phyloP scores from a whole-genome alignment of 2,113 vertebrate genomes.

The Phylloscopus trochiloides region DNA sequence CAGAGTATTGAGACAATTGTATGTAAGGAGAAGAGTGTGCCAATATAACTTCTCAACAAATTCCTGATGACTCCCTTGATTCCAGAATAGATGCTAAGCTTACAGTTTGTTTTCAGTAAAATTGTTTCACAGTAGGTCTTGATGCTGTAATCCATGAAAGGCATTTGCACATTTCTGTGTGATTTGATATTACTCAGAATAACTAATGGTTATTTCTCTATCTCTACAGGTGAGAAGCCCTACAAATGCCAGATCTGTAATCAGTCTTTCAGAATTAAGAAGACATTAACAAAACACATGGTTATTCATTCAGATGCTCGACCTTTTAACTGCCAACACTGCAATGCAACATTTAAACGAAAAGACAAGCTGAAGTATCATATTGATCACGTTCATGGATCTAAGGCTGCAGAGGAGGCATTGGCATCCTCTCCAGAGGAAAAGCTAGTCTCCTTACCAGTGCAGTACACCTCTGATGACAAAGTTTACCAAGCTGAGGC shows the following conservation, averaged over 20 bases:
- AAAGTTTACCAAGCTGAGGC: conserved; percentile 73
- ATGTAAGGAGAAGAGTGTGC: neutral
- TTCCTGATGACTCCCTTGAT: neutral
- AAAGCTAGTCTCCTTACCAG: conserved; percentile 73
- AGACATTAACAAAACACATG: conserved; percentile 97
- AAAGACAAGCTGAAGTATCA: conserved; percentile 98
- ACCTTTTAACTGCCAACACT: conserved; percentile 94
- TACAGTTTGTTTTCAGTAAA: neutral
- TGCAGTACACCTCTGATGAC: conserved; percentile 70
- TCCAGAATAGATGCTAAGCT: neutral
- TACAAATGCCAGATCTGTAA: conserved; percentile 94
- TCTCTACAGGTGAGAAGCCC: conserved; percentile 90
- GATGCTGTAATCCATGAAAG: neutral
- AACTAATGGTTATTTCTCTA: neutral
- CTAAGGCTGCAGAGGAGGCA: conserved; percentile 77
- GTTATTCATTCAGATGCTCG: conserved; percentile 97
- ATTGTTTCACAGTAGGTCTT: neutral
- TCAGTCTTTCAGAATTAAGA: conserved; percentile 96
- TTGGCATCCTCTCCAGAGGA: conserved; percentile 68
- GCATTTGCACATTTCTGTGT: neutral
- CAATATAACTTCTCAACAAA: neutral
- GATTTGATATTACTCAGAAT: neutral
- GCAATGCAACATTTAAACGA: conserved; percentile 93
- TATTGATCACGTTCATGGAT: conserved; percentile 92
- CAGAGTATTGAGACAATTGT: neutral